phyloP scores from a whole-genome alignment of 2,888 invertebrate species.

The Lamellibrachia columna region DNA sequence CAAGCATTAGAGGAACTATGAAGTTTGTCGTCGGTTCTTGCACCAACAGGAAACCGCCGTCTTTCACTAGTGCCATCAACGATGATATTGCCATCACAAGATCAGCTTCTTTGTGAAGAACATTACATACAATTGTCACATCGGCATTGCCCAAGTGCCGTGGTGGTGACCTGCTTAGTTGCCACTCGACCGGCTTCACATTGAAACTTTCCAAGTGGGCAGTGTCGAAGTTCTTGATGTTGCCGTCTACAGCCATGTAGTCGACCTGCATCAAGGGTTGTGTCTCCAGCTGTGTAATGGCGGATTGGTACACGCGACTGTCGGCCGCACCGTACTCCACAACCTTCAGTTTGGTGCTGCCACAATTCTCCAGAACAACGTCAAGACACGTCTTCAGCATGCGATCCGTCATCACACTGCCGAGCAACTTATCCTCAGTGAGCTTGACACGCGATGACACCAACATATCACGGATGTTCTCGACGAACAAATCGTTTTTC shows the following conservation, averaged over 20 bases:
- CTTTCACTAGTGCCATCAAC: conserved; percentile 71
- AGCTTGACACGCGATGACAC: conserved; percentile 13
- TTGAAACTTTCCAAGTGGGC: conserved; percentile 70
- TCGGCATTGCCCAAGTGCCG: conserved; percentile 43
- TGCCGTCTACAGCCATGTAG: conserved; percentile 70
- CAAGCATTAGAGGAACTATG: conserved; percentile 47
- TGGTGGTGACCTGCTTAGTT: conserved; percentile 70
- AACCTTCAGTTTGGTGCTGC: conserved; percentile 77
- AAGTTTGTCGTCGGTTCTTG: conserved; percentile 65
- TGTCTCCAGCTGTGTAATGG: conserved; percentile 67
- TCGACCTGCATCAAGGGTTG: conserved; percentile 78
- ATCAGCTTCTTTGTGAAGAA: conserved; percentile 50
- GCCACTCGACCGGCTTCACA: conserved; percentile 75
- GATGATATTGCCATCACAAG: conserved; percentile 45
- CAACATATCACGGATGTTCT: conserved; percentile 24
- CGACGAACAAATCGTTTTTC: conserved; percentile 26
- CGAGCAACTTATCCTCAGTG: conserved; percentile 44
- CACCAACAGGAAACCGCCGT: conserved; percentile 68
- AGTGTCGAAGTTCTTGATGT: conserved; percentile 65
- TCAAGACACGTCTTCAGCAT: conserved; percentile 71
- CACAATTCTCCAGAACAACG: conserved; percentile 80
- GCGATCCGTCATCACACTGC: conserved; percentile 41
- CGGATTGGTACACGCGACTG: conserved; percentile 42
- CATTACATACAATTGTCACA: conserved; percentile 54
- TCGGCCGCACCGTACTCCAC: conserved; percentile 68